Evolutionary conservation across 2,888 invertebrate species (phyloP), one percentile per base, ranked within the genome.

Genomic region (Deilephila porcellus): DNA sequence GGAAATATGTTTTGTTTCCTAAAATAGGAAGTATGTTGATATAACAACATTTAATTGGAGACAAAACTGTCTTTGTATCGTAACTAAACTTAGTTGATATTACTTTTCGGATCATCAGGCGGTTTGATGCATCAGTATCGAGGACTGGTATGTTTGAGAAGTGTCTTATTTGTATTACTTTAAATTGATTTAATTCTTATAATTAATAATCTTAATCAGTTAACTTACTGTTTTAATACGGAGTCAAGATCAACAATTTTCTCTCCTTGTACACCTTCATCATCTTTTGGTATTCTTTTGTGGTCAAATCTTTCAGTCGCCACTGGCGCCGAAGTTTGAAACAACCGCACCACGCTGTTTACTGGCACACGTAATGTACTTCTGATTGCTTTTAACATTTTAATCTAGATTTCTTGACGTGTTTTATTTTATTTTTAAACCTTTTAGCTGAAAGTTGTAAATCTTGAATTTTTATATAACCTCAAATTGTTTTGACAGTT

Each of bases 261-360:
- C 90, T 98, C 98, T 63, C 98, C 98, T 74, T 95, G 95, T 0
- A 97, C 97, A 70, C 98, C 98, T 86, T 98, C 97, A 87, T 98
- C 98, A 17, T 88, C 87, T 0, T 93, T 86, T 14, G 95, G 94
- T 75, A 95, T 92, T 70, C 91, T 86, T 78, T 93, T 95, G 78
- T 93, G 93, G 74, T 91, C 88, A 80, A 94, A 94, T 78, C 87
- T 92, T 74, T 94, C 93, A 0, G 88, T 88, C 0, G 87, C 79
- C 63, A 83, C 81, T 2, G 88, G 82, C 1, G 83, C 78, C 2
- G 91, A 84, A 0, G 92, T 92, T 80, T 93, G 91, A 56, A 94
- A 86, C 29, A 90, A 80, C 11, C 93, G 87, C 52, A 80, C 80
- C 5, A 89, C 74, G 75, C 77, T 86, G 37, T 76, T 81, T 8